Percentiles rank a stretch among this genome's conserved stretches.
Evolutionary conservation across 2,888 invertebrate genomes (phyloP).

Genomic region (Sabatieria punctata): DNA sequence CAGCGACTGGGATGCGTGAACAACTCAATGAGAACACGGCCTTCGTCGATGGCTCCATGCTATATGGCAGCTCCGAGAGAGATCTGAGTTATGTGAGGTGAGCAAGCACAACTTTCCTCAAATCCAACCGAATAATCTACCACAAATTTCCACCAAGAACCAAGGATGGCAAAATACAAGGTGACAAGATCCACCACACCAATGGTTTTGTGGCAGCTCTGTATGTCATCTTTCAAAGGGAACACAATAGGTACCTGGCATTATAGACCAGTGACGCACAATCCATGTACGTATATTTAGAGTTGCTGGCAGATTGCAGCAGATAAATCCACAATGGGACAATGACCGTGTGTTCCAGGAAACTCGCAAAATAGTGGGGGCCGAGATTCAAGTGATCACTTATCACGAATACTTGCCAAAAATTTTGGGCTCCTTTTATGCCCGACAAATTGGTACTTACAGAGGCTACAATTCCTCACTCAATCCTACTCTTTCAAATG

Average conservation of each 20-base stretch:
- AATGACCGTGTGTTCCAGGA: constrained; percentile 31
- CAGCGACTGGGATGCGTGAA: no score
- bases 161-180: constrained; percentile 22
- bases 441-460: not conserved
- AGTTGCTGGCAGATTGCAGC: constrained; percentile 23
- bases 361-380: constrained; percentile 34
- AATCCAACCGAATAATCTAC: constrained; percentile 20
- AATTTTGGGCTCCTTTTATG: constrained; percentile 65
- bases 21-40: constrained; percentile 58
- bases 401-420: constrained; percentile 48
- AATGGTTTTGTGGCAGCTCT: constrained; percentile 37
- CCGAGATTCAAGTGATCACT: constrained; percentile 41
- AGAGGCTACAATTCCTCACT: not conserved
- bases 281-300: no score
- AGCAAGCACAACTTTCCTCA: constrained; percentile 24
- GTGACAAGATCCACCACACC: constrained; percentile 23
- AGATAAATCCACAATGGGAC: constrained; percentile 31
- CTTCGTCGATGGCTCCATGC: constrained; percentile 83
- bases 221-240: constrained; percentile 55
- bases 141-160: no score
- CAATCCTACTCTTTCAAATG: not conserved
- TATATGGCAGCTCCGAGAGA: constrained; percentile 61
- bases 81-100: constrained; percentile 27
- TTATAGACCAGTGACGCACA: no score
- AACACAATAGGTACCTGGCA: no score